These are phyloP conservation scores for Rhinichthys klamathensis DNA, from an alignment of 2,113 vertebrate genomes.

Conservation along the genomic window DNA sequence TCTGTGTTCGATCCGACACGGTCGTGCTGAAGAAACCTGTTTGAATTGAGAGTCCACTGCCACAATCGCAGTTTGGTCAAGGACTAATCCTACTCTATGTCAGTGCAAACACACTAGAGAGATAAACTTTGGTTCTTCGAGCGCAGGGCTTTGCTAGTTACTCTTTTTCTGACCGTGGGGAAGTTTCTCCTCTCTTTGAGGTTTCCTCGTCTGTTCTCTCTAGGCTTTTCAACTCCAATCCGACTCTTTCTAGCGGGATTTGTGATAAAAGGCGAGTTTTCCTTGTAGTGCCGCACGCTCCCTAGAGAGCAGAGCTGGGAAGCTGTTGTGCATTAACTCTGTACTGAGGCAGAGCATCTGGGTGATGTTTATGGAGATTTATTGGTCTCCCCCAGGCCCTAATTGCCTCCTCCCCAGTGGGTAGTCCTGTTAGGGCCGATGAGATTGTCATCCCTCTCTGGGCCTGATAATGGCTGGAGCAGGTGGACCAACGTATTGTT, in stretches of 20 bases:
- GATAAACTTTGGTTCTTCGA: background rate
- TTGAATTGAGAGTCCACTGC: background rate
- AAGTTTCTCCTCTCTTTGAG: slow-evolving; percentile 18
- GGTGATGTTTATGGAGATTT: slow-evolving; percentile 84
- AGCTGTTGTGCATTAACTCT: slow-evolving; percentile 64
- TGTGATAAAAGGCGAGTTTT: slow-evolving; percentile 52
- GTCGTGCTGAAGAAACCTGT: background rate
- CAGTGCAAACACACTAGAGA: background rate
- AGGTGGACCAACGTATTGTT: slow-evolving; percentile 73
- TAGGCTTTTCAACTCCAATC: slow-evolving; percentile 24
- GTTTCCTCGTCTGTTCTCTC: slow-evolving; percentile 1
- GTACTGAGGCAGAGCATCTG: slow-evolving; percentile 67
- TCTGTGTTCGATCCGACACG: background rate
- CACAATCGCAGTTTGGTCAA: slow-evolving; percentile 10
- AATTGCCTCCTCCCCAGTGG: slow-evolving; percentile 78
- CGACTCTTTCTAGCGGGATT: slow-evolving; percentile 31
- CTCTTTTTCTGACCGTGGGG: background rate
- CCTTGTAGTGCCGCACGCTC: slow-evolving; percentile 33
- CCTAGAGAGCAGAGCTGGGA: slow-evolving; percentile 15
- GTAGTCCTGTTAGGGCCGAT: slow-evolving; percentile 70
- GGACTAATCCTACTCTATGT: slow-evolving; percentile 2
- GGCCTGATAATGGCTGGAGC: slow-evolving; percentile 67
- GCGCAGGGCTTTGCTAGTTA: background rate
- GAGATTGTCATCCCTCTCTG: slow-evolving; percentile 59
- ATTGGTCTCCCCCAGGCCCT: slow-evolving; percentile 73